Percentiles rank a stretch among this genome's conserved stretches.
Evolutionary conservation across 2,797 vertebrate genomes (phyloP).

Genomic region (Enteromius unitaeniatus): DNA sequence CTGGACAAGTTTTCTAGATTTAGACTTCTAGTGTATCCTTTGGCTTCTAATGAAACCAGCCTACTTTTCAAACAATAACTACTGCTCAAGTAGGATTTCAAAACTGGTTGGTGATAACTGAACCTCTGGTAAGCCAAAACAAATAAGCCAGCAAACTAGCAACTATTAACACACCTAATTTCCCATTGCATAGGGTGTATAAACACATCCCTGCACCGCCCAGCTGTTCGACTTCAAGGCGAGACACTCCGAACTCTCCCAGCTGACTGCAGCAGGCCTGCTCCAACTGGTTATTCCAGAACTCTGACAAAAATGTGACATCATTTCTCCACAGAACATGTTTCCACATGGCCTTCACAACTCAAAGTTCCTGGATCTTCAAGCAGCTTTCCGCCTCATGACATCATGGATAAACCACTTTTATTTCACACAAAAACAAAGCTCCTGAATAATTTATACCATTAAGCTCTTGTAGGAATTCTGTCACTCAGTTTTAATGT

Average conservation of each 20-base stretch:
- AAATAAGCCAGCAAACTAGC: not conserved
- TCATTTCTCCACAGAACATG: slow-evolving; percentile 61
- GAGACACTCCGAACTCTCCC: slow-evolving; percentile 51
- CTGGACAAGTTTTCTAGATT: not conserved
- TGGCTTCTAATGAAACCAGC: not conserved
- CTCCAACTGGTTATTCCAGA: slow-evolving; percentile 40
- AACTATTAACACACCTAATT: slow-evolving; percentile 19
- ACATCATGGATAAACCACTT: not conserved
- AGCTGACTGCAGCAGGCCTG: slow-evolving; percentile 60
- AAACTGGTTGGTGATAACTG: not conserved
- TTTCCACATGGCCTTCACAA: slow-evolving; percentile 50
- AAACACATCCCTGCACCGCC: not conserved
- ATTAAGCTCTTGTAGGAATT: not conserved
- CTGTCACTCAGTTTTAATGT: not conserved
- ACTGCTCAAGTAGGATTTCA: not conserved
- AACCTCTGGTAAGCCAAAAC: not conserved
- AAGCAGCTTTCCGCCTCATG: slow-evolving; percentile 8
- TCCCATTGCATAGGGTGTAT: not conserved
- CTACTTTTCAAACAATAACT: not conserved
- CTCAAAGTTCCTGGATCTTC: not conserved
- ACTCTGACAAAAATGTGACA: slow-evolving; percentile 67
- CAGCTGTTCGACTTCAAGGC: slow-evolving; percentile 41
- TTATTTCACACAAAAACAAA: not conserved
- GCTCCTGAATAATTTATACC: not conserved
- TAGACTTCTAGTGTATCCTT: not conserved